These are phyloP conservation scores for Yponomeuta evonymella DNA, from an alignment of 2,888 invertebrate genomes.

Conservation along the genomic window DNA sequence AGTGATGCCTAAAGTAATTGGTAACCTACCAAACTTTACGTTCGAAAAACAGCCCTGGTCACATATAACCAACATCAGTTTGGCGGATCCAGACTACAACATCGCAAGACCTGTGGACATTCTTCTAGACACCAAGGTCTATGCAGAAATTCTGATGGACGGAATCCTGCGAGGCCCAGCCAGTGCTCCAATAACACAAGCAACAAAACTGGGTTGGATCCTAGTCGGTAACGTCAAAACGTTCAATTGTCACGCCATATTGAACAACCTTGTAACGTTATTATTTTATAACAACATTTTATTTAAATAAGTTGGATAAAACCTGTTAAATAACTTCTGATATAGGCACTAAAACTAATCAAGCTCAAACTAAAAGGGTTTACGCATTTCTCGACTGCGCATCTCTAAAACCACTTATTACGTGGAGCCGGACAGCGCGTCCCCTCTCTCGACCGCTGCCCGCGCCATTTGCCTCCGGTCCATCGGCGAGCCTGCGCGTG, in stretches of 20 bases:
- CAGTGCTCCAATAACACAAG: slow-evolving; percentile 10
- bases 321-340: too few species aligned
- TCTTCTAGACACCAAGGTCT: slow-evolving; percentile 19
- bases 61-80: slow-evolving; percentile 12
- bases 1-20: slow-evolving; percentile 18
- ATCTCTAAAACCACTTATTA: too few species aligned
- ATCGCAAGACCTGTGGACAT: slow-evolving; percentile 21
- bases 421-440: too few species aligned
- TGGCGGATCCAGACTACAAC: slow-evolving; percentile 21
- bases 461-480: too few species aligned
- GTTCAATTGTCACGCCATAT: slow-evolving; percentile 14
- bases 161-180: slow-evolving; percentile 11
- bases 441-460: too few species aligned
- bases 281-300: too few species aligned
- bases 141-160: slow-evolving; percentile 13
- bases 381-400: too few species aligned
- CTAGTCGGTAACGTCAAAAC: slow-evolving; percentile 13
- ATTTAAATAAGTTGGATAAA: too few species aligned
- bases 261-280: slow-evolving; percentile 6
- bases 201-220: slow-evolving; percentile 15
- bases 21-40: slow-evolving; percentile 18
- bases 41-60: slow-evolving; percentile 18
- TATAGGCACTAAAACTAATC: too few species aligned
- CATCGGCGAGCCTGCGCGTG: too few species aligned
- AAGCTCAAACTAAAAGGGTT: too few species aligned